phyloP scores from a whole-genome alignment of 2,797 vertebrate species.

The Scleropages formosus region DNA sequence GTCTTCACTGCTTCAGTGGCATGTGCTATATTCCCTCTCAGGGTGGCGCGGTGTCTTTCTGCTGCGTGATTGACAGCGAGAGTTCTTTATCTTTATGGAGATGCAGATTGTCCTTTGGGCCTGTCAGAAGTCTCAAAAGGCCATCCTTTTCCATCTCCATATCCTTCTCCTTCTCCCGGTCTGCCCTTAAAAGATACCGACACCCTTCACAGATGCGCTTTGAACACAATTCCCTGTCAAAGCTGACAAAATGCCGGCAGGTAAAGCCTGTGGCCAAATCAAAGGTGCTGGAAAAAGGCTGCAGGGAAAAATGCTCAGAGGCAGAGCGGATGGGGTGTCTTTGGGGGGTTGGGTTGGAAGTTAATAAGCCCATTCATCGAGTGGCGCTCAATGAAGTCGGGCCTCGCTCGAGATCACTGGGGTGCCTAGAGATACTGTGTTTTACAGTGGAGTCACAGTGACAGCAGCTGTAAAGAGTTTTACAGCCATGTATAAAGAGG shows the following conservation, averaged over 20 bases:
- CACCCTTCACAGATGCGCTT: not conserved
- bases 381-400: constrained; percentile 25
- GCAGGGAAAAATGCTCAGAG: constrained; percentile 14
- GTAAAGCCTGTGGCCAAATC: constrained; percentile 1
- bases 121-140: not conserved
- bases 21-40: no score
- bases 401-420: not conserved
- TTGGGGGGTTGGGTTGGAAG: constrained; percentile 1
- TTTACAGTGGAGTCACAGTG: constrained; percentile 29
- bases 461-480: constrained; percentile 30
- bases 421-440: constrained; percentile 7
- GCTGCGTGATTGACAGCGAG: no score
- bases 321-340: constrained; percentile 32
- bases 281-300: constrained; percentile 3
- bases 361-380: constrained; percentile 24
- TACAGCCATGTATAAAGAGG: constrained; percentile 17
- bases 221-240: constrained; percentile 15
- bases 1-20: no score
- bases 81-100: not conserved
- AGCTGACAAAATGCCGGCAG: not conserved
- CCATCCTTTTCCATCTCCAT: not conserved
- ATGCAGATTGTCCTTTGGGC: not conserved
- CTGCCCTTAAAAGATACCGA: no score
- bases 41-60: no score
- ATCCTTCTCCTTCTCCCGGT: not conserved